These are phyloP conservation scores for Gymnogyps californianus DNA, from an alignment of 2,113 vertebrate genomes.

Conservation along the genomic window DNA sequence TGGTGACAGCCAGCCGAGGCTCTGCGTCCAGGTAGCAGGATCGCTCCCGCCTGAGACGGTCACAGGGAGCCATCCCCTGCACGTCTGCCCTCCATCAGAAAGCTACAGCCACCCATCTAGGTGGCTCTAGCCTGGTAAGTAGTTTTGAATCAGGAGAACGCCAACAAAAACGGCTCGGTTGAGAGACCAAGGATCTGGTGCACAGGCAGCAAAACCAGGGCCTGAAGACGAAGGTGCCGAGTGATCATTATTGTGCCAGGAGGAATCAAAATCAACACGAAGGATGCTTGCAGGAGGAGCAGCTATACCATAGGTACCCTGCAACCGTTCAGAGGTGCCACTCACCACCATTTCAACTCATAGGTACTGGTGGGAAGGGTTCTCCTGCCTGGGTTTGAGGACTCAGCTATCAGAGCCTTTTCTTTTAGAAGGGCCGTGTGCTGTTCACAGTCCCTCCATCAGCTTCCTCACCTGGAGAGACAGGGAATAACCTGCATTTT, in stretches of 20 bases:
- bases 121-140: not conserved
- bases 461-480: not conserved
- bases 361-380: not conserved
- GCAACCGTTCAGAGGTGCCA: not conserved
- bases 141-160: not conserved
- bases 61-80: not conserved
- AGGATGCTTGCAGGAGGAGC: not conserved
- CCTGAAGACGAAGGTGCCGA: not conserved
- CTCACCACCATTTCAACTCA: accelerated
- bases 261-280: not conserved
- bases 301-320: accelerated
- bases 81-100: not conserved
- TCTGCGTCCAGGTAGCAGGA: not conserved
- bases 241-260: not conserved
- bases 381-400: not conserved
- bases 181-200: not conserved
- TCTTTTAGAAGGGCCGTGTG: not conserved
- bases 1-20: not conserved
- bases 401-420: not conserved
- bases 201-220: not conserved
- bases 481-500: not conserved
- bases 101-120: not conserved
- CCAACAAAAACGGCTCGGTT: not conserved
- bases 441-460: not conserved
- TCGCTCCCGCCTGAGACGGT: accelerated